These are phyloP conservation scores for Phyllostomus discolor DNA, from an alignment of 2,113 vertebrate species.

Conservation along the genomic window DNA sequence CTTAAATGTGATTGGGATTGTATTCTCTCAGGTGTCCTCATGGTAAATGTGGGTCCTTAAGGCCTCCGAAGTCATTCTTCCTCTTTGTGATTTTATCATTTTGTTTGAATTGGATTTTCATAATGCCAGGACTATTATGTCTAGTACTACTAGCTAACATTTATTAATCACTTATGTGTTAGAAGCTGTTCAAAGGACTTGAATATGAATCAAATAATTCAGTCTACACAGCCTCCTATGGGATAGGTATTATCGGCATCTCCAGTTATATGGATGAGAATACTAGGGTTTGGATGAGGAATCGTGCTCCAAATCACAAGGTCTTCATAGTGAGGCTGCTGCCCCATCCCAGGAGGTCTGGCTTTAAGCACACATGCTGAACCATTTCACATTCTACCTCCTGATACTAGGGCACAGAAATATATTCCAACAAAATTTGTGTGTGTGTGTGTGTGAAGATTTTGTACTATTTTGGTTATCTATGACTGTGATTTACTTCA, in stretches of 20 bases:
- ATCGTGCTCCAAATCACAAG: neutral
- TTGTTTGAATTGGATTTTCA: neutral
- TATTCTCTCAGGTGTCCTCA: neutral
- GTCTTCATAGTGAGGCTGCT: neutral
- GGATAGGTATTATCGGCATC: neutral
- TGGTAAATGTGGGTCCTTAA: neutral
- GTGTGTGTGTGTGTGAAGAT: neutral
- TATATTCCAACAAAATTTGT: neutral
- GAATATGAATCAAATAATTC: neutral
- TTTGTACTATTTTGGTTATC: neutral
- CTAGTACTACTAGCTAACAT: neutral
- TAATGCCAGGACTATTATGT: neutral
- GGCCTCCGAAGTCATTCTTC: neutral
- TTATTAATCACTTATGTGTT: neutral
- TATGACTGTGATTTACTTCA: slow-evolving; percentile 22
- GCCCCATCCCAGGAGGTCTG: neutral
- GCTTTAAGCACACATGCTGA: neutral
- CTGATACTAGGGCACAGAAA: neutral
- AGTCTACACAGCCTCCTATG: neutral
- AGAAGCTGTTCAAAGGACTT: neutral
- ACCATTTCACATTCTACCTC: neutral
- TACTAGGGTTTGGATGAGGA: neutral
- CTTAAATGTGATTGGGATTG: neutral
- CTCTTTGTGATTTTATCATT: neutral
- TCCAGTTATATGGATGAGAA: neutral